These are phyloP conservation scores for Rattus rattus DNA, from an alignment of 2,113 vertebrate genomes.

Conservation along the genomic window DNA sequence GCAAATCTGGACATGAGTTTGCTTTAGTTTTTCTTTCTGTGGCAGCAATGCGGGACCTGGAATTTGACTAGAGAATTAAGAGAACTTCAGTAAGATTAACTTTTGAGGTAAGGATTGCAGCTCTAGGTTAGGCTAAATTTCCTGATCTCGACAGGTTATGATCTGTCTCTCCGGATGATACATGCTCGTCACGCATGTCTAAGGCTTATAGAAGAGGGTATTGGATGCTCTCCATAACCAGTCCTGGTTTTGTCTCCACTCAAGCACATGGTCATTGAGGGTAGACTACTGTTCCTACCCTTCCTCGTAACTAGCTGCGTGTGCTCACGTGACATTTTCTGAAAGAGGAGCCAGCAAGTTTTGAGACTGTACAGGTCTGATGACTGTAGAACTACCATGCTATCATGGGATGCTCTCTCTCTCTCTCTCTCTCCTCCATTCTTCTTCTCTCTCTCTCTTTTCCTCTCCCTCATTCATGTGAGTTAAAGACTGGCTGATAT, in stretches of 20 bases:
- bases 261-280: neutral
- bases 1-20: too few species aligned
- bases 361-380: neutral
- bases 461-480: too few species aligned
- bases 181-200: neutral
- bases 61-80: slow-evolving; percentile 6
- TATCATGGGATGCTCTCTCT: too few species aligned
- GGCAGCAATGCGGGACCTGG: neutral
- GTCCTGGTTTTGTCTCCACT: neutral
- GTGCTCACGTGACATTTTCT: neutral
- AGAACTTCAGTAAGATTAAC: neutral
- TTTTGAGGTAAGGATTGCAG: slow-evolving; percentile 39
- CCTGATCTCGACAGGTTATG: neutral
- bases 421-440: too few species aligned
- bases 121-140: neutral
- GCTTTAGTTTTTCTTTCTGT: slow-evolving; percentile 3
- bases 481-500: neutral
- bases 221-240: neutral
- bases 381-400: neutral
- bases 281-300: neutral
- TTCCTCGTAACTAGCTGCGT: neutral
- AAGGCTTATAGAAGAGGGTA: neutral
- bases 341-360: neutral
- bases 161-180: too few species aligned
- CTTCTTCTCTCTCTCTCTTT: neutral